Base-by-base conservation (phyloP, 2,797 vertebrate species). In the Sebastes hubbsi region DNA sequence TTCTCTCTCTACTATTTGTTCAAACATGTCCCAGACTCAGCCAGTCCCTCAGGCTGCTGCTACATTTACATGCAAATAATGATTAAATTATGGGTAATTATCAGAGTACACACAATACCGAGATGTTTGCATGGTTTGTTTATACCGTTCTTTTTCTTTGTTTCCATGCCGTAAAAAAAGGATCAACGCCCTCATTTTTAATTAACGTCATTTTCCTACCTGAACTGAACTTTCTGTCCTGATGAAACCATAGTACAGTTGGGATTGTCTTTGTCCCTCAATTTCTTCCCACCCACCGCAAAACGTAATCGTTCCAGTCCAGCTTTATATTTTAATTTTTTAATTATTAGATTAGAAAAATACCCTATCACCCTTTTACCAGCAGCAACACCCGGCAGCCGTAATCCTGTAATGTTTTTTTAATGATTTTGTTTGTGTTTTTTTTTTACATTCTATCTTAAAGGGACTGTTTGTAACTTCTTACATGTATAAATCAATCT, bases 71-170 rank as follows among this genome's bases (percentile, higher is more conserved):
- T 61, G 22, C 30, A 64, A 68, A 75, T 71, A 46, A 67, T 49
- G 4, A 18, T 70, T 11, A 0, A 34, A 80, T 82, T 52, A 72
- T 9, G 18, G 24, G 69, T 12, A 36, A 27, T 75, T 60, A 74
- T 71, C 3, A 22, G 6, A 24, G 27, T 1, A 20, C 30, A n/a
- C 18, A 27, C 8, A 34, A 20, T 2, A 8, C 49, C 5, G 18
- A 29, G 20, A 25, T 58, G 36, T 59, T 82, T 46, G 22, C 13
- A 10, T 24, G 66, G 54, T 36, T 65, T 75, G 25, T 77, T 87
- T 83, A 27, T 52, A 9, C 1, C 1, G 9, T 27, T 29, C 8
- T 22, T 24, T 24, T 12, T 32, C 36, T 27, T 29, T 3, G 70
- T 80, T 52, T 71, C 60, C 9, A 56, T 30, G 64, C 18, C 46